Conservation (phyloP, 2,797 vertebrate species). For the Sebastes alutus region DNA sequence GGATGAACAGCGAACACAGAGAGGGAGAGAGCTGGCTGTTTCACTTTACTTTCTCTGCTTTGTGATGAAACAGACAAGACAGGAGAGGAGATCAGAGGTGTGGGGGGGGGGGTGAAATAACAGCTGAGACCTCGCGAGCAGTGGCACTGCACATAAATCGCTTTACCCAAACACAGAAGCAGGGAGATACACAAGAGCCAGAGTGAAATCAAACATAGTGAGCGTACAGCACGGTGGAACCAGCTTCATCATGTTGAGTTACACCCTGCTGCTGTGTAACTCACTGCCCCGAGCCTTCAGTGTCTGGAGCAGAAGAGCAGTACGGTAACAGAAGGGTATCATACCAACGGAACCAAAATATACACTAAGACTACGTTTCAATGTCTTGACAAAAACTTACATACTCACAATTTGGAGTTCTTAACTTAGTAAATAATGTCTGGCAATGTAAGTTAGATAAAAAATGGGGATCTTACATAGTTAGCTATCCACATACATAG, state of each 20-base stretch:
- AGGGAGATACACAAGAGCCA: constrained; percentile 1
- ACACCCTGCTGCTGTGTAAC: background rate
- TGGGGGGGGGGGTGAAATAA: background rate
- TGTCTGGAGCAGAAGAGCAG: background rate
- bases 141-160: constrained; percentile 45
- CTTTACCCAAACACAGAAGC: constrained; percentile 43
- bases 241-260: constrained; percentile 25
- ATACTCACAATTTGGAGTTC: background rate
- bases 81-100: background rate
- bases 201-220: background rate
- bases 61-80: constrained; percentile 23
- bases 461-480: too few relatives aligned
- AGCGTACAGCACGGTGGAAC: background rate
- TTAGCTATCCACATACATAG: too few relatives aligned
- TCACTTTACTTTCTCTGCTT: constrained; percentile 26
- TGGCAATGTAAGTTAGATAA: background rate
- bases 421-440: background rate
- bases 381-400: background rate
- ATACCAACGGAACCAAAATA: too few relatives aligned
- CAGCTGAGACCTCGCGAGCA: constrained; percentile 20
- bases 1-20: background rate
- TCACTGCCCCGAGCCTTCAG: background rate
- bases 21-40: constrained; percentile 4
- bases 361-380: background rate
- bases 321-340: too few relatives aligned